Percentiles rank a stretch among this genome's conserved stretches.
These are phyloP conservation scores for Danio tinwini DNA, from an alignment of 2,797 vertebrate genomes.

Conservation along the genomic window DNA sequence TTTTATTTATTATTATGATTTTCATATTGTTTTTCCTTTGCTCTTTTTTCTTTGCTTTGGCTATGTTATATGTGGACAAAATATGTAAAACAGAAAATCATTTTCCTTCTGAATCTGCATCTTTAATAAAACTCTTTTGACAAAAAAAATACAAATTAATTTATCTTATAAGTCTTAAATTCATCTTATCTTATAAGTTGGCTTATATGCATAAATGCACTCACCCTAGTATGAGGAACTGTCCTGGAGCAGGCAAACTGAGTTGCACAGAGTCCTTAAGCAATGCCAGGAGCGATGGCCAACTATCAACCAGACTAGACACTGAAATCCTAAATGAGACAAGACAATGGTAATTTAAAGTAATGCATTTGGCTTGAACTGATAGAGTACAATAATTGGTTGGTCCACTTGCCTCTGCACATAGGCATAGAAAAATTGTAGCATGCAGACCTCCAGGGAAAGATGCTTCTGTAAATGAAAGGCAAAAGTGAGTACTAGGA, in stretches of 20 bases:
- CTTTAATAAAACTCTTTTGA: no score
- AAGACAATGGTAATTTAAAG: neutral
- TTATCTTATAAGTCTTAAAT: constrained; percentile 4
- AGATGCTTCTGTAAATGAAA: constrained; percentile 88
- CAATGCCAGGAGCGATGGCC: constrained; percentile 90
- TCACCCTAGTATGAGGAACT: constrained; percentile 96
- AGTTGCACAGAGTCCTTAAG: constrained; percentile 96
- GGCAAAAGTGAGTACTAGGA: neutral
- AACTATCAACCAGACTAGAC: constrained; percentile 94
- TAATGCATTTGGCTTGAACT: neutral
- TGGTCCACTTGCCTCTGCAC: constrained; percentile 89
- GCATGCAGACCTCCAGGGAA: constrained; percentile 98
- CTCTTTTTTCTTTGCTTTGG: no score
- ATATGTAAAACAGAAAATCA: no score
- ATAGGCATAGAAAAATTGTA: constrained; percentile 99
- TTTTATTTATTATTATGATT: no score
- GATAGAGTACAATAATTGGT: neutral
- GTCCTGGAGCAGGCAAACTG: constrained; percentile 93
- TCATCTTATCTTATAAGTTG: neutral
- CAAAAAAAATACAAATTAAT: neutral
- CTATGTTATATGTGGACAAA: no score
- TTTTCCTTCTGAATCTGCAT: no score
- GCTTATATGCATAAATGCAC: constrained; percentile 1
- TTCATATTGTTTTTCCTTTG: no score
- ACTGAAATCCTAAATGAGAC: constrained; percentile 87